Base-by-base conservation (phyloP, 2,113 vertebrate species). In the Corythaixoides concolor region DNA sequence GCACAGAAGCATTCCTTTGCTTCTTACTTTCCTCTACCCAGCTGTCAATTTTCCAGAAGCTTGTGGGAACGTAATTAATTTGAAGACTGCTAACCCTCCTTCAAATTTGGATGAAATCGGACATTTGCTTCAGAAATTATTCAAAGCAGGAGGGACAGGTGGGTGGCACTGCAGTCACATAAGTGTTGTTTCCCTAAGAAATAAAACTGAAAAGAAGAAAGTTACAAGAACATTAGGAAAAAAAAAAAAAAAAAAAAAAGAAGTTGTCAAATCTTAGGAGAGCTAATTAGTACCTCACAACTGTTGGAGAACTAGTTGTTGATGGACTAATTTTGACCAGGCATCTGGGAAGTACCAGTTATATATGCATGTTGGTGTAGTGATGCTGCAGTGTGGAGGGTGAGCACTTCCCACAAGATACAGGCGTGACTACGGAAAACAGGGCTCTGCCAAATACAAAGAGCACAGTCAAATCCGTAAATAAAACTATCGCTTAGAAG, bases 261-360 rank as follows among this genome's bases (percentile, higher is more conserved):
- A 77, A 18, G 47, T 49, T 47, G 41, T 83, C 39, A 50, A 76
- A 22, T 32, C 76, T 84, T 91, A 37, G n/a, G 72, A 83, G 92
- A 91, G 49, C 47, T 94, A 76, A 94, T 94, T 91, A 93, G 63
- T 62, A 68, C 7, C 49, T 94, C 62, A 32, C 58, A 88, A 35
- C 37, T 76, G 58, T 50, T 59, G 58, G 28, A 66, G 15, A 41
- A 23, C 56, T 83, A 89, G 82, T 91, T 56, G 64, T 14, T 79
- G 55, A 12, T 37, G 68, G 52, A 11, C 35, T 58, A 19, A 74
- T 88, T 90, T 68, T 64, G 69, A 18, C 16, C 50, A 67, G 10
- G 28, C 39, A 45, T 28, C 62, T 93, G 56, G 27, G 43, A 43
- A 85, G 56, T 6, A 11, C 41, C 0, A 0, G 15, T 19, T 53